Conservation (phyloP, 2,888 invertebrate species). For the Coelogynopora nodosa region DNA sequence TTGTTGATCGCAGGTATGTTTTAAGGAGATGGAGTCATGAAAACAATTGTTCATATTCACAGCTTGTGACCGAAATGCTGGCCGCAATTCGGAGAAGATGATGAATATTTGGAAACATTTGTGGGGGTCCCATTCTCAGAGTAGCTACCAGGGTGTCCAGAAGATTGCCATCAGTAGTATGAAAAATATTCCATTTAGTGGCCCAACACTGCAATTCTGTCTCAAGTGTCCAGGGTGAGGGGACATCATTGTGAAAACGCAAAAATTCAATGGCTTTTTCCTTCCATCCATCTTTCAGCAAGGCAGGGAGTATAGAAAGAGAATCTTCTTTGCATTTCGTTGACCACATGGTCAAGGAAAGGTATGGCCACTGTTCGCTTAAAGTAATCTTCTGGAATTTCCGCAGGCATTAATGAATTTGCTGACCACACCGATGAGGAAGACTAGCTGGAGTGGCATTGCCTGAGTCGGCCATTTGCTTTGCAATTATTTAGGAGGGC, state of each 20-base stretch:
- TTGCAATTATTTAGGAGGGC: background rate
- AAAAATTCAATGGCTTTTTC: conserved; percentile 3
- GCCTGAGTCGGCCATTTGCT: too few relatives aligned
- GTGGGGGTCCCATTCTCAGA: background rate
- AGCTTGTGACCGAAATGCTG: background rate
- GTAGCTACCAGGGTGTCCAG: background rate
- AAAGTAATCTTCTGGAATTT: background rate
- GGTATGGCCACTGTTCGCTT: background rate
- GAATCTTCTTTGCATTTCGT: background rate
- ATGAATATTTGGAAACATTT: conserved; percentile 13
- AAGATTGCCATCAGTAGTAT: background rate
- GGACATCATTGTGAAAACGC: conserved; percentile 13
- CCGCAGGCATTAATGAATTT: background rate
- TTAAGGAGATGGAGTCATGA: background rate
- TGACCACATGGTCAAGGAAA: background rate
- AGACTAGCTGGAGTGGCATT: too few relatives aligned
- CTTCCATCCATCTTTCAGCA: background rate
- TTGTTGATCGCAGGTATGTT: background rate
- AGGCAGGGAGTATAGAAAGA: background rate
- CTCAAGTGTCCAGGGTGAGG: conserved; percentile 5
- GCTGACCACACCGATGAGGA: too few relatives aligned
- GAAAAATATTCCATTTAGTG: background rate
- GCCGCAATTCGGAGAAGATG: conserved; percentile 2
- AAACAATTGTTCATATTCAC: background rate
- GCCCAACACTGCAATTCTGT: conserved; percentile 12